Evolutionary conservation across 2,797 vertebrate genomes (phyloP), one percentile per base, ranked within the genome.

Genomic region (Sitta carolinensis): DNA sequence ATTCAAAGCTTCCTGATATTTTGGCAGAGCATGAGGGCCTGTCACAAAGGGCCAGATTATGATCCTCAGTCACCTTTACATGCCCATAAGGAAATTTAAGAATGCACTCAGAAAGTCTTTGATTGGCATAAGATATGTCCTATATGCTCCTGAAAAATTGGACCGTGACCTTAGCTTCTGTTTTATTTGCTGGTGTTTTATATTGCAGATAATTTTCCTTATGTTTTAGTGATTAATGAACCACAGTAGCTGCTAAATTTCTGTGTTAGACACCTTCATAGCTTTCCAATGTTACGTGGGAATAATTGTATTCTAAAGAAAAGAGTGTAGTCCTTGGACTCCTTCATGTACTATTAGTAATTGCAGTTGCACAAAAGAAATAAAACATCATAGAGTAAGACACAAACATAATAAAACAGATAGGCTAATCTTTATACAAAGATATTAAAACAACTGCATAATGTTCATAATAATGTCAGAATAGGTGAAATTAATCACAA

Each of bases 401-500:
- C 32, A 83, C 36, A 78, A 91, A 75, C 43, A 72, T 62, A 77
- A 91, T 54, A 72, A 85, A 85, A 43, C 34, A 55, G 25, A 34
- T 16, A 2, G 91, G 58, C 42, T 70, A 42, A 69, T 94, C 64
- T 80, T 92, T 40, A 36, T 45, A 77, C 19, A 76, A 62, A 84
- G 40, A 77, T 52, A 64, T 25, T 68, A 80, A 85, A 92, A 83
- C 38, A 61, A 57, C 25, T 42, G 50, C 7, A 66, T 42, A 73
- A 76, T 38, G 52, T 34, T 81, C 55, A 70, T 87, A 82, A 64
- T 87, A 51, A 82, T 82, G 80, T 73, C 80, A 89, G 52, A 82
- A 87, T 32, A 89, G 55, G 64, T 90, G 90, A 90, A 94, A 87
- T 92, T 68, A 93, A 42, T 90, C 70, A 92, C 61, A 77, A 57